phyloP scores from a whole-genome alignment of 2,113 vertebrate genomes.

The Burhinus oedicnemus region DNA sequence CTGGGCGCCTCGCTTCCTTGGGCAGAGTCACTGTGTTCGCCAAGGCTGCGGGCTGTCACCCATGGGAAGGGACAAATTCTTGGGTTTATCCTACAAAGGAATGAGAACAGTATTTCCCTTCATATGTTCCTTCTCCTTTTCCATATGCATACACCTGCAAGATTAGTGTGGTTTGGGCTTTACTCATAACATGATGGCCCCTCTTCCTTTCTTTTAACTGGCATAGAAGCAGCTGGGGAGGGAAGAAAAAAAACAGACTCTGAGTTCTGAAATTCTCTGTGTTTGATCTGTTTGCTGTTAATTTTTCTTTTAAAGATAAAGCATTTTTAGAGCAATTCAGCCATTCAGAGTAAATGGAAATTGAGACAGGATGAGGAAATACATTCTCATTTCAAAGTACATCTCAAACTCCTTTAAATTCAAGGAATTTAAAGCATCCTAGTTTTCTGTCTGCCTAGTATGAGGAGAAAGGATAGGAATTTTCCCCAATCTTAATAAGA shows the following conservation, averaged over 20 bases:
- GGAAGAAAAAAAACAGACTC: not conserved
- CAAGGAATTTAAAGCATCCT: constrained; percentile 43
- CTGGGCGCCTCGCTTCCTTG: not conserved
- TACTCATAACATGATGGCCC: not conserved
- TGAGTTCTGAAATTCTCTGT: not conserved
- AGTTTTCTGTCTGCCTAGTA: not conserved
- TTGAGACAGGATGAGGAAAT: not conserved
- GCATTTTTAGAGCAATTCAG: not conserved
- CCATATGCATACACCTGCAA: not conserved
- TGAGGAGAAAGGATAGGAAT: constrained; percentile 33
- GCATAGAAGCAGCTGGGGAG: not conserved
- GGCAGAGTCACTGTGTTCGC: not conserved
- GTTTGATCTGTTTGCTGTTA: not conserved
- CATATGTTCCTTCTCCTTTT: not conserved
- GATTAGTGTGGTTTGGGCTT: not conserved
- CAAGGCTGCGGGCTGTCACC: not conserved
- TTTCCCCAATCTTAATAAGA: constrained; percentile 1
- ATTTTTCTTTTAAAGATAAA: not conserved
- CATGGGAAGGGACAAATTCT: not conserved
- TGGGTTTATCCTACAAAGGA: not conserved
- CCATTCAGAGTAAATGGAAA: not conserved
- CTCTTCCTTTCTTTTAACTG: not conserved
- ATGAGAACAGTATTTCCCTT: not conserved
- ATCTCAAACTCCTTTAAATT: constrained; percentile 19
- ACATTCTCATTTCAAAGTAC: not conserved